Evolutionary conservation across 1,140 invertebrate genomes (phyloP).

Genomic region (Drosophila subobscura): DNA sequence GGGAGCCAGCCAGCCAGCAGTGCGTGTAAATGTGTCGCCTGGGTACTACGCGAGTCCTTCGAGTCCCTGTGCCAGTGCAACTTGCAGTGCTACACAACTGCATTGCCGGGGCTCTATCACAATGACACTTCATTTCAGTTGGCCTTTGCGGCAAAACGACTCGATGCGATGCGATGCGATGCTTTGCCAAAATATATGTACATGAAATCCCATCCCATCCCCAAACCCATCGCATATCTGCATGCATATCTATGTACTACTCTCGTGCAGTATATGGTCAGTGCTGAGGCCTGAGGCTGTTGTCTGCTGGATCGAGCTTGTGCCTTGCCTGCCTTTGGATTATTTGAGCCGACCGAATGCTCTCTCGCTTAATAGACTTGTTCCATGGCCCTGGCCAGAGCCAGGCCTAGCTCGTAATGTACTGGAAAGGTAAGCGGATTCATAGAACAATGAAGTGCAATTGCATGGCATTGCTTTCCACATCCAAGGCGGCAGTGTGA

Average conservation of each 20-base stretch:
- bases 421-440: conserved; percentile 31
- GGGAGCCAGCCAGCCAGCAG: no score
- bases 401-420: conserved; percentile 24
- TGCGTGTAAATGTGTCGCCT: conserved; percentile 76
- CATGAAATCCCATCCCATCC: not conserved
- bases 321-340: conserved; percentile 30
- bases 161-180: conserved; percentile 3
- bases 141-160: conserved; percentile 68
- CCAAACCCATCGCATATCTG: conserved; percentile 9
- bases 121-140: conserved; percentile 81
- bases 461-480: conserved; percentile 1
- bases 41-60: conserved; percentile 55
- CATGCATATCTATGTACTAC: conserved; percentile 17
- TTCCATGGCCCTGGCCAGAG: conserved; percentile 4
- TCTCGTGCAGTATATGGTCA: conserved; percentile 33
- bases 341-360: conserved; percentile 46
- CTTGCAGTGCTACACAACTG: conserved; percentile 47
- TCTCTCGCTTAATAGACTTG: conserved; percentile 43
- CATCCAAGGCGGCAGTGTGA: no score
- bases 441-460: conserved; percentile 4
- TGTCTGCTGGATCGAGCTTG: conserved; percentile 37
- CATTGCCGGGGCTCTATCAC: conserved; percentile 71
- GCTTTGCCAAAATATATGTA: conserved; percentile 60
- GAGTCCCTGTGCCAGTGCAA: conserved; percentile 29
- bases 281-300: conserved; percentile 27